Percentiles rank a stretch among this genome's conserved stretches.
Conservation (phyloP, 2,888 invertebrate genomes). For the Agrenia bidenticulata region DNA sequence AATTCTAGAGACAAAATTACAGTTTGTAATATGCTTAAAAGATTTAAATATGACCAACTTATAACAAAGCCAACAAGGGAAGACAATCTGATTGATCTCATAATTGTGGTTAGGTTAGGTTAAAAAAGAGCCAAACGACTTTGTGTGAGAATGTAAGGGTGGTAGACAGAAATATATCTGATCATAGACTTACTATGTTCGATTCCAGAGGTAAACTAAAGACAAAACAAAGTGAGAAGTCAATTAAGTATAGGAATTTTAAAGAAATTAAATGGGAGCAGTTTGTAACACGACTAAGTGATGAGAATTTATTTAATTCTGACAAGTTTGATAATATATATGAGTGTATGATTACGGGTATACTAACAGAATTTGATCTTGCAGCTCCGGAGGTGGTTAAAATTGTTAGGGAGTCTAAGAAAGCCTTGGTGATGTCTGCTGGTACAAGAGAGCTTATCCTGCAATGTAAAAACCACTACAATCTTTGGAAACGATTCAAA, state of each 20-base stretch:
- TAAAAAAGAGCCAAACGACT: neutral
- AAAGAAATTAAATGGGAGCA: neutral
- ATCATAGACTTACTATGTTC: neutral
- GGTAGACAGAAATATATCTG: neutral
- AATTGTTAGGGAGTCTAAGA: neutral
- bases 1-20: neutral
- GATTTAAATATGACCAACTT: neutral
- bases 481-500: neutral
- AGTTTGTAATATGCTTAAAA: neutral
- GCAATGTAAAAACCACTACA: neutral
- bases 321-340: neutral
- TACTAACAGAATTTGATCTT: neutral
- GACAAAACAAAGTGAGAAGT: neutral
- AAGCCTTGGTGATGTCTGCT: neutral
- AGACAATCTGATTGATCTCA: slow-evolving; percentile 1
- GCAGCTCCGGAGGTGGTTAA: neutral
- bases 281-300: neutral
- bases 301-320: neutral
- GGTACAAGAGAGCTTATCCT: neutral
- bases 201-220: neutral
- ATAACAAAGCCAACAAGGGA: neutral
- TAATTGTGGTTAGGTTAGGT: neutral
- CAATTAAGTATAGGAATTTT: neutral
- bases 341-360: neutral
- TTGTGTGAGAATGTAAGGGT: neutral